Conservation (phyloP, 2,113 vertebrate genomes). For the Salvelinus sp. region DNA sequence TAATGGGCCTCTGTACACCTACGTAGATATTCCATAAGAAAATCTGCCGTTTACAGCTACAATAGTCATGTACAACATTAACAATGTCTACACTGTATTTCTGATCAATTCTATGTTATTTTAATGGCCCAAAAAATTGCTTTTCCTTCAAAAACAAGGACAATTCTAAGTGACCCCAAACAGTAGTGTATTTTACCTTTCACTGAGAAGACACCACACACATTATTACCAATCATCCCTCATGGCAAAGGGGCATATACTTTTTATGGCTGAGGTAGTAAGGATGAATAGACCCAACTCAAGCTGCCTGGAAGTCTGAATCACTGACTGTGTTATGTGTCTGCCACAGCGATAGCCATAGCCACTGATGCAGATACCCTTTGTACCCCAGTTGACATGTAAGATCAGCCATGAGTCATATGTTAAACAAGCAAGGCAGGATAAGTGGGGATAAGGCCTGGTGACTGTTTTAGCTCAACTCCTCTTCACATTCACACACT, state of each 20-base stretch:
- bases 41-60: too few relatives aligned
- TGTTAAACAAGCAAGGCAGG: not conserved
- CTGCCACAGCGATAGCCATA: not conserved
- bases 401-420: not conserved
- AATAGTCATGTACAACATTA: too few relatives aligned
- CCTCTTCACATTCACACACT: too few relatives aligned
- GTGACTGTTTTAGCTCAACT: too few relatives aligned
- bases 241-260: not conserved
- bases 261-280: not conserved
- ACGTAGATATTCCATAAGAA: too few relatives aligned
- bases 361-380: slow-evolving; percentile 1
- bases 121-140: too few relatives aligned
- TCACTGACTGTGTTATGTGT: slow-evolving; percentile 36
- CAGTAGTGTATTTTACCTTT: not conserved
- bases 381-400: not conserved
- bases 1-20: too few relatives aligned
- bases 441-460: too few relatives aligned
- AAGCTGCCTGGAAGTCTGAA: slow-evolving; percentile 43
- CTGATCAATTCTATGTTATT: too few relatives aligned
- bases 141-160: too few relatives aligned
- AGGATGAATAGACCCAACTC: not conserved
- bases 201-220: not conserved
- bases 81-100: too few relatives aligned
- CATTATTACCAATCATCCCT: not conserved
- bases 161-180: too few relatives aligned